These are phyloP conservation scores for Dugesia japonica DNA, from an alignment of 2,888 invertebrate species.

Conservation along the genomic window DNA sequence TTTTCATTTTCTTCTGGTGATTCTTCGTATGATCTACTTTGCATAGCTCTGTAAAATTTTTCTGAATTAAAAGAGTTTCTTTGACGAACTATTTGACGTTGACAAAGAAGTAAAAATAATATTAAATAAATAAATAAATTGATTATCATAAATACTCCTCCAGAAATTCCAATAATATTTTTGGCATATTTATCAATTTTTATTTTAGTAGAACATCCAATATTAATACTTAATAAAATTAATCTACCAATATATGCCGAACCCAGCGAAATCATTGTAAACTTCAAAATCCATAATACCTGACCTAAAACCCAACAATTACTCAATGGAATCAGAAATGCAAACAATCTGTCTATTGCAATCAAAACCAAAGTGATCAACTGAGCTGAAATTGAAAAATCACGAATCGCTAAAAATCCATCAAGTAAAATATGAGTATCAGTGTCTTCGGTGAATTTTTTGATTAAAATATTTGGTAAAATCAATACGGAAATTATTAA, in stretches of 20 bases:
- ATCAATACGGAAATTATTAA: neutral
- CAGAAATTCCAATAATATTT: neutral
- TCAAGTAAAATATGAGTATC: constrained; percentile 10
- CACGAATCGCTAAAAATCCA: neutral
- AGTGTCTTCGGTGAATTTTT: neutral
- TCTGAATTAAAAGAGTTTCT: neutral
- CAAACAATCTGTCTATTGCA: neutral
- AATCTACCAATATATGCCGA: neutral
- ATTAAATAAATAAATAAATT: neutral
- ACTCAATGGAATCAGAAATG: neutral
- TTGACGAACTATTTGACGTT: neutral
- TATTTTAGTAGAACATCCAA: neutral
- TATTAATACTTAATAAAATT: neutral
- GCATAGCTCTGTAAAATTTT: constrained; percentile 4
- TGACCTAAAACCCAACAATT: neutral
- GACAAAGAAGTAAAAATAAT: neutral
- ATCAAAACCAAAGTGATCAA: neutral
- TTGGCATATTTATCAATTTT: neutral
- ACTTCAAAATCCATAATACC: neutral
- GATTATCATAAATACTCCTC: neutral
- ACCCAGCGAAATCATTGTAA: neutral
- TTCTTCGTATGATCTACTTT: neutral
- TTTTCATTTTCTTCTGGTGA: neutral
- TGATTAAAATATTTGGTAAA: neutral
- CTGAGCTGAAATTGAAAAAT: neutral